Evolutionary conservation across 2,797 vertebrate genomes (phyloP), one percentile per base, ranked within the genome.

Genomic region (Oceanodroma leucorhoa): DNA sequence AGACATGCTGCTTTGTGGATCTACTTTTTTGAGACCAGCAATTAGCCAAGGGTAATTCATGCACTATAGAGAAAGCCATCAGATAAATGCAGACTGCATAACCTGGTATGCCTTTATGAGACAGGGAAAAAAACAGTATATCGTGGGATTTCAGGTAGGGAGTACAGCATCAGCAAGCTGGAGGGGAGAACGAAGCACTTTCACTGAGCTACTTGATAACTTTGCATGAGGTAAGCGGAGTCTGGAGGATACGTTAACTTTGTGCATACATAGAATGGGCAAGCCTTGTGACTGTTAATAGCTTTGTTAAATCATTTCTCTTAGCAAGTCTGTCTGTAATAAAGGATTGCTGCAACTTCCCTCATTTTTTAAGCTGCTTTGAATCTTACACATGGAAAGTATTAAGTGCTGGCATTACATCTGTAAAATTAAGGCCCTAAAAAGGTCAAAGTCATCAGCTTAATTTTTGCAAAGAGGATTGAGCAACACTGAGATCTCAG

Each of bases 361-460:
- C 61, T 95, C 91, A 94, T 95, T 95, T 95, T 93, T 92, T 94
- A 94, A 96, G 92, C 83, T 87, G 58, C 93, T 97, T 91, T 95
- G 88, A 93, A 89, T 85, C 88, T 95, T 81, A 73, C 75, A 91
- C 87, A 78, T 91, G 78, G 79, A 93, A 93, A 90, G n/a, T 90
- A 93, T 77, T 95, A 96, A 95, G 71, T 71, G 65, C 54, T 92
- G 61, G 78, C 41, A 93, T 92, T 83, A 94, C 67, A 71, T 81
- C 78, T 75, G 65, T 93, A 92, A 95, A 96, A 96, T 96, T 94
- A 93, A 94, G 93, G 78, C 64, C 67, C 36, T 83, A 87, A 80
- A 95, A 95, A 95, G 93, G 96, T 96, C 94, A 94, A 89, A 95
- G 92, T 95, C 90, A 94, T 93, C 93, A 95, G 90, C 87, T 92